Evolutionary conservation across 1,140 invertebrate species (phyloP).

Genomic region (Trachymyrmex cornetzi): DNA sequence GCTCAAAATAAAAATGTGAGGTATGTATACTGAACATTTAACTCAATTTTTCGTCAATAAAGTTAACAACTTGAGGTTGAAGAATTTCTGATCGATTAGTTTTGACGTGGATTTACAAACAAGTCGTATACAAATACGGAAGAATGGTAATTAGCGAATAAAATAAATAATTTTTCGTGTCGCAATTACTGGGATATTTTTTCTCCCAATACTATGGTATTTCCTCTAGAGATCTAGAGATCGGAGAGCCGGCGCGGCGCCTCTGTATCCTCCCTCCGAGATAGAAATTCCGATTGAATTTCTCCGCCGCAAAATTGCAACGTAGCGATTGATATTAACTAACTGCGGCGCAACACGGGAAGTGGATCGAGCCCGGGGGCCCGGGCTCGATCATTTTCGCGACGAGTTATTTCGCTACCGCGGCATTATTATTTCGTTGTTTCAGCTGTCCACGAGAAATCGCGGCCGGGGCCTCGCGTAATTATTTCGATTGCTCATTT

Average conservation of each 20-base stretch:
- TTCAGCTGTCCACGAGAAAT: constrained; percentile 57
- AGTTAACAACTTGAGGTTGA: neutral
- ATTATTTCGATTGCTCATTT: constrained; percentile 55
- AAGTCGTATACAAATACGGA: neutral
- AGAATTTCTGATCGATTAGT: neutral
- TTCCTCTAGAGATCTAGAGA: neutral
- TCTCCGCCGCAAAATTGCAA: constrained; percentile 30
- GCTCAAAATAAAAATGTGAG: neutral
- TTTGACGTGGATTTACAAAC: neutral
- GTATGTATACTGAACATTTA: neutral
- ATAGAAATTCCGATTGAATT: constrained; percentile 58
- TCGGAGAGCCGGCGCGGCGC: neutral
- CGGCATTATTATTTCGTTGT: constrained; percentile 38
- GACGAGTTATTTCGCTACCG: constrained; percentile 69
- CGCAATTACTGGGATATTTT: neutral
- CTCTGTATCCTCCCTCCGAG: neutral
- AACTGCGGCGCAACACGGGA: constrained; percentile 41
- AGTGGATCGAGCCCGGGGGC: constrained; percentile 49
- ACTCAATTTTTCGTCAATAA: neutral
- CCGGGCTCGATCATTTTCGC: constrained; percentile 68
- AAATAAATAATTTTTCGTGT: neutral
- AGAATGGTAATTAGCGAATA: neutral
- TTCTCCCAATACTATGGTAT: neutral
- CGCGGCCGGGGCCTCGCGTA: constrained; percentile 36
- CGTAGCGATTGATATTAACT: constrained; percentile 69